Base-by-base conservation (phyloP, 2,888 invertebrate genomes). In the Carterocephalus palaemon region DNA sequence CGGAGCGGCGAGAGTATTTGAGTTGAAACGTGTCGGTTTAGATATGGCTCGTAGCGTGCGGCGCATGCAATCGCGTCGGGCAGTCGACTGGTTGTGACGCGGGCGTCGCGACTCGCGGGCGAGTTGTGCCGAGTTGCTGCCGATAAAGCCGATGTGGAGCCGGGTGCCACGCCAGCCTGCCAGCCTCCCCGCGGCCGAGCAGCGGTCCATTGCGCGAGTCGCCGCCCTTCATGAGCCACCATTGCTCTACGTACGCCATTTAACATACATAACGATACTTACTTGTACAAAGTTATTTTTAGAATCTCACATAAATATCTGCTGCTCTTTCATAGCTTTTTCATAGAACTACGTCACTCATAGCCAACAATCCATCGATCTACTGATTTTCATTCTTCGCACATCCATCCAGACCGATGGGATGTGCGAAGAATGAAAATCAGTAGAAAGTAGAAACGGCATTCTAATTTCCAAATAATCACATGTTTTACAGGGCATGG, bases 51-150 rank as follows among this genome's bases (percentile, higher is more conserved):
- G 23, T 54, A 66, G 62, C 68, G 67, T 54, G 59, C 52, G 49
- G 62, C 68, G 74, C 78, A 60, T 63, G 75, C 70, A 69, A 67
- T 67, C 79, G 65, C 77, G 67, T 49, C 74, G 72, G 54, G 61
- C 54, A 62, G 66, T 68, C 67, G 67, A 54, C 63, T 63, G 61
- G 58, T 61, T 72, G 71, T 77, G 73, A 58, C 62, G 59, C 17
- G 33, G 24, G n/a, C 17, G 4, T 4, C 19, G 19, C 4, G 6
- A 6, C 19, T 6, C 19, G 3, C 19, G 19, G 19, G 19, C 19
- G 19, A 19, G 4, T 19, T 19, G 4, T 19, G 19, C 19, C 5
- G 19, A 3, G 19, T 6, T 19, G 19, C 19, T 19, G 19, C 19
- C 19, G 19, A 3, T 19, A 3, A 19, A 4, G 6, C 19, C 19